Base-by-base conservation (phyloP, 2,797 vertebrate genomes). In the Pseudocheirus occidentalis region DNA sequence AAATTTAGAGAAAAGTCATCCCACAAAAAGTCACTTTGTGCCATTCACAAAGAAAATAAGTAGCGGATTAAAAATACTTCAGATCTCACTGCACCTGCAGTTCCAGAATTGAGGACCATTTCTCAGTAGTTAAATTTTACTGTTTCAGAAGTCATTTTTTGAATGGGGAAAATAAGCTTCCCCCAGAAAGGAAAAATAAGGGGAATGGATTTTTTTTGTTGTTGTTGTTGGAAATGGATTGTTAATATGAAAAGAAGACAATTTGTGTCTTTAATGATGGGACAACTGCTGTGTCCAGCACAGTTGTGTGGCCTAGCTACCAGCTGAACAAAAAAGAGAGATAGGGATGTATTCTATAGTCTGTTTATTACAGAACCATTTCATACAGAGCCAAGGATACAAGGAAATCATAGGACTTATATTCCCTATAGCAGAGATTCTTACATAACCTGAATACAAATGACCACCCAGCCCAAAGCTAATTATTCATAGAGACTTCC, bases 221-320 rank as follows among this genome's bases (percentile, higher is more conserved):
- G n/a, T n/a, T n/a, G n/a, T n/a, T n/a, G n/a, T n/a, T n/a, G 52
- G 66, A 91, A 55, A 91, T 16, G 90, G 7, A 46, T 91, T 34
- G 57, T 55, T 93, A 95, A 46, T 66, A 94, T 5, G 34, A 66
- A 66, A 59, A 58, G 14, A 94, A n/a, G 18, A 16, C 66, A 53
- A 57, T 94, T 89, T 93, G 14, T 95, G 52, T 18, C 93, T 73
- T 96, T 94, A 55, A 95, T 87, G 92, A 89, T 58, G 40, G 28
- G 31, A 46, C n/a, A n/a, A n/a, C n/a, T n/a, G n/a, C n/a, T n/a
- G n/a, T n/a, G n/a, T n/a, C n/a, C n/a, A n/a, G n/a, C n/a, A n/a
- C n/a, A n/a, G n/a, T n/a, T n/a, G n/a, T n/a, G n/a, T n/a, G n/a
- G n/a, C n/a, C n/a, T n/a, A n/a, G n/a, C n/a, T n/a, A n/a, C n/a